phyloP scores from a whole-genome alignment of 2,113 vertebrate species.

The Nyctibius bracteatus region DNA sequence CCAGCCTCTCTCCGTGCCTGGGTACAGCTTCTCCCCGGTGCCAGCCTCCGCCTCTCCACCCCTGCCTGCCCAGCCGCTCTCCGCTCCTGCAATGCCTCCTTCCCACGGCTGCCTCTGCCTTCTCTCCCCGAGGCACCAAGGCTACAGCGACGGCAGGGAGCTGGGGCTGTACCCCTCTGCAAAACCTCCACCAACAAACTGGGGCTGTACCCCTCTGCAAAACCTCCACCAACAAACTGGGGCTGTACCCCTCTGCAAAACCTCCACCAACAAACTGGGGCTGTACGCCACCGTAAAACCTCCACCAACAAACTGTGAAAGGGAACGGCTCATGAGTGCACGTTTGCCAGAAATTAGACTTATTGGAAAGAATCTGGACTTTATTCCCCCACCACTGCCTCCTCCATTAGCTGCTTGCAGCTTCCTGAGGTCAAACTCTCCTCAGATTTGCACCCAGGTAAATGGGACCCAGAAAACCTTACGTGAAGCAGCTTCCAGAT shows the following conservation, averaged over 20 bases:
- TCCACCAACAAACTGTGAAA: not conserved
- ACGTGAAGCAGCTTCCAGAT: not conserved
- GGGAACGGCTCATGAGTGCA: not conserved
- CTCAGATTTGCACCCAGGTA: not conserved
- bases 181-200: not conserved
- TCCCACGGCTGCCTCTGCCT: not conserved
- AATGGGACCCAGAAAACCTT: not conserved
- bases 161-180: not conserved
- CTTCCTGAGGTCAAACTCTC: not conserved
- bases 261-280: not conserved
- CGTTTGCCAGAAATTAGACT: slow-evolving; percentile 12
- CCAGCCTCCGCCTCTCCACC: not conserved
- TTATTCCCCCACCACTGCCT: slow-evolving; percentile 11
- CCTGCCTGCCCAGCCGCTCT: not conserved
- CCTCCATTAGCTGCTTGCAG: not conserved
- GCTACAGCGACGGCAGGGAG: not conserved
- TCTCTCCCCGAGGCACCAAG: not conserved
- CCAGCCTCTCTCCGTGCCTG: not conserved
- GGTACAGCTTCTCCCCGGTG: not conserved
- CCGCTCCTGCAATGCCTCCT: not conserved
- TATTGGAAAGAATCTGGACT: slow-evolving; percentile 33
- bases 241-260: not conserved
- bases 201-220: not conserved
- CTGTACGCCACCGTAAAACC: not conserved
- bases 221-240: not conserved